Evolutionary conservation across 2,888 invertebrate species (phyloP), one percentile per base, ranked within the genome.

Genomic region (Cylloceria caligata): DNA sequence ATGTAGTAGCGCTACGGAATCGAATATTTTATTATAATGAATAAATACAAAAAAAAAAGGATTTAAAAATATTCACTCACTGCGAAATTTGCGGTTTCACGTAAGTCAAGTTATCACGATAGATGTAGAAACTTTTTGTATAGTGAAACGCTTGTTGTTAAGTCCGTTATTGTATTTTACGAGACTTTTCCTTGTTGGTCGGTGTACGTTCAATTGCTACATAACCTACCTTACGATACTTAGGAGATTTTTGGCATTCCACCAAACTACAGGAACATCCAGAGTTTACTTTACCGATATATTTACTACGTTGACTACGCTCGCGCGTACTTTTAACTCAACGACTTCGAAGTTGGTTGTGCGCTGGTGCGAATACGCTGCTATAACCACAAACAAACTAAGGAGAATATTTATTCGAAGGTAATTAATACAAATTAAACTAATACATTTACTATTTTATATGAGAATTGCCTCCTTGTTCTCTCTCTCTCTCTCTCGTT

Each of bases 21-120:
- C 13, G n/a, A n/a, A n/a, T n/a, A n/a, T n/a, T n/a, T n/a, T 9
- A 21, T 6, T 49, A 49, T 21, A 11, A 49, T 19, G 21, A 49
- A 49, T 21, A 5, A 21, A 49, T 19, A 49, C 9, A 1, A 49
- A 24, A 7, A 52, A 9, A 7, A 21, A 52, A n/a, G 3, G n/a
- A n/a, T n/a, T n/a, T n/a, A n/a, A 27, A 27, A 27, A 55, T 13
- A 55, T 55, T 55, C 24, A 55, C 27, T 55, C 27, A 55, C 55
- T 3, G 55, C 55, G 4, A 27, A 55, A 5, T 6, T 55, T 24
- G 11, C 24, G 27, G 13, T 13, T 2, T 13, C 27, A 27, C 11
- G 55, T 27, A 1, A 6, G 9, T 0, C 55, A 27, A n/a, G 13
- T 27, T n/a, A 1, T 27, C n/a, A 27, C 49, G 13, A 49, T n/a